Percentiles rank a stretch among this genome's conserved stretches.
These are phyloP conservation scores for Cuniculus paca DNA, from an alignment of 2,797 vertebrate species.

Conservation along the genomic window DNA sequence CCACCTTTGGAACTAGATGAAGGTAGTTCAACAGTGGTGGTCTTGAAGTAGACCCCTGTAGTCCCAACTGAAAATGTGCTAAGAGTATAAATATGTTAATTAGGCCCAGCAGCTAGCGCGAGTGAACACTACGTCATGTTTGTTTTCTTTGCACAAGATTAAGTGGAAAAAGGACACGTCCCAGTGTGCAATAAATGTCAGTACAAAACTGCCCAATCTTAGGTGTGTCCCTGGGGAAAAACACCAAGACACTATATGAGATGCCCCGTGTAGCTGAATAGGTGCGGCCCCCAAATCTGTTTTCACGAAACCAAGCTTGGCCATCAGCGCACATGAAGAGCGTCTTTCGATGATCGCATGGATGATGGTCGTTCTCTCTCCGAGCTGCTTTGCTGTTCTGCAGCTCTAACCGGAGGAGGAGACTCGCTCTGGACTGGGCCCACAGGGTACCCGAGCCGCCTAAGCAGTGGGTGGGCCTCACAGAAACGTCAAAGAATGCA, in stretches of 20 bases:
- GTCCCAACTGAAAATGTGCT: background rate
- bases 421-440: background rate
- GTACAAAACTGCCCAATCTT: background rate
- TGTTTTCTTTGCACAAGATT: background rate
- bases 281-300: background rate
- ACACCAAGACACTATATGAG: background rate
- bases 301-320: background rate
- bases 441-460: background rate
- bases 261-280: background rate
- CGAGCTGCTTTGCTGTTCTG: background rate
- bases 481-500: background rate
- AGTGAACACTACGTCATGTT: background rate
- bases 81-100: background rate
- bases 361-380: too few relatives aligned
- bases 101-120: background rate
- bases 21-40: background rate
- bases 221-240: too few relatives aligned
- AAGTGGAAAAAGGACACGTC: background rate
- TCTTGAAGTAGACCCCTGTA: background rate
- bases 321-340: background rate
- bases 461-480: background rate
- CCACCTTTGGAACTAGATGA: background rate
- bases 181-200: background rate
- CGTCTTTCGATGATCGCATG: too few relatives aligned
- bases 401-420: background rate